These are phyloP conservation scores for Ophion slaviceki DNA, from an alignment of 2,888 invertebrate species.

Conservation along the genomic window DNA sequence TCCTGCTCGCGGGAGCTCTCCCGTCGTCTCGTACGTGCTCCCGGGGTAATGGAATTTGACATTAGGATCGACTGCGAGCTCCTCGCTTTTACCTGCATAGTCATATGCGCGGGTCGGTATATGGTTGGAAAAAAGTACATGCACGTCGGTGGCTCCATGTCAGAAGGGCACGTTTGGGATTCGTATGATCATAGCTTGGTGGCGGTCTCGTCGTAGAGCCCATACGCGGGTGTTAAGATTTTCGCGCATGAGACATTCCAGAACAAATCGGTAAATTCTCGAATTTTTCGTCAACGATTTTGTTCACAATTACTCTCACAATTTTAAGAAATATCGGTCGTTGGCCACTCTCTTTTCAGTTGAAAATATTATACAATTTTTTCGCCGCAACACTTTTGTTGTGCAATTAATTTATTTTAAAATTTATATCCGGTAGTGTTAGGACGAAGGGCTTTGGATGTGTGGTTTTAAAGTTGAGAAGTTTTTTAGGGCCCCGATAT, in stretches of 20 bases:
- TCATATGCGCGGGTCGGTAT: not conserved
- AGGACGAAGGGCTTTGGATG: too few species aligned
- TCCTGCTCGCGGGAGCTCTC: conserved; percentile 54
- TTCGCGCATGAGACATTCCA: not conserved
- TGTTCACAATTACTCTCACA: too few species aligned
- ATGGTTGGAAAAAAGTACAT: conserved; percentile 9
- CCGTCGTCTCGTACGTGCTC: conserved; percentile 66
- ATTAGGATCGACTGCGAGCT: conserved; percentile 74
- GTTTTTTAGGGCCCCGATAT: too few species aligned
- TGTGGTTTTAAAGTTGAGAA: too few species aligned
- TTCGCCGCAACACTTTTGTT: too few species aligned
- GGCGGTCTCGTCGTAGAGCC: not conserved
- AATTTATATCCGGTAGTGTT: too few species aligned
- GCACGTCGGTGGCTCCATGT: not conserved
- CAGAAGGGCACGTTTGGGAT: conserved; percentile 1
- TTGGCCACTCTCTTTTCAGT: too few species aligned
- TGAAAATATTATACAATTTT: too few species aligned
- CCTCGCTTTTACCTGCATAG: conserved; percentile 38
- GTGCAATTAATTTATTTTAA: too few species aligned
- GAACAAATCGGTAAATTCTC: not conserved
- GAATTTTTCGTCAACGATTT: not conserved
- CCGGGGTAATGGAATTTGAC: conserved; percentile 76
- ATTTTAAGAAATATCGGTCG: too few species aligned
- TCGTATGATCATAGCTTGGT: not conserved
- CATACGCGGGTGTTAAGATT: not conserved